Evolutionary conservation across 2,888 invertebrate species (phyloP).

Genomic region (Fabriciana adippe): DNA sequence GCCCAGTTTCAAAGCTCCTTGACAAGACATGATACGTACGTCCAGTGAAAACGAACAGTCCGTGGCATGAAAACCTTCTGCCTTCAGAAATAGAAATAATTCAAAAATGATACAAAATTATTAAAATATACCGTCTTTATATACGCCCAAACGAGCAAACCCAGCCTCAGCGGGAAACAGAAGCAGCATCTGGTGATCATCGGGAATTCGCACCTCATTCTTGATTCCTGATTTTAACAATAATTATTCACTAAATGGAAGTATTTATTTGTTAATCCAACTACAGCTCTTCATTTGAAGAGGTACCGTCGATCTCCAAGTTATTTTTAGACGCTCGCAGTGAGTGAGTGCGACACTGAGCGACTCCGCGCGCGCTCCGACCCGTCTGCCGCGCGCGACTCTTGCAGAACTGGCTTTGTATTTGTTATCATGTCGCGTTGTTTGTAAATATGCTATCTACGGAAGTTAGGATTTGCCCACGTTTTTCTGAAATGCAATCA

Average conservation of each 20-base stretch:
- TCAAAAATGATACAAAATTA: not conserved
- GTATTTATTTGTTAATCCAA: not conserved
- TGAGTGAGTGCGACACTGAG: too few relatives aligned
- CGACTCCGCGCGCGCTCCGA: too few relatives aligned
- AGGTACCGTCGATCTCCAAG: too few relatives aligned
- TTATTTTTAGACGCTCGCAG: too few relatives aligned
- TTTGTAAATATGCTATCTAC: conserved; percentile 9
- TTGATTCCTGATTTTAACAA: not conserved
- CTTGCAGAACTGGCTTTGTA: not conserved
- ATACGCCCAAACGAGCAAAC: conserved; percentile 44
- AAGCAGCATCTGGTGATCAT: conserved; percentile 39
- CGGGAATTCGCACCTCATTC: conserved; percentile 42
- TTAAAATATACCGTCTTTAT: conserved; percentile 44
- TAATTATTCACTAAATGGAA: not conserved
- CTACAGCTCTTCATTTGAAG: too few relatives aligned
- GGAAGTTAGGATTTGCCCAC: not conserved
- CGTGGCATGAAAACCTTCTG: too few relatives aligned
- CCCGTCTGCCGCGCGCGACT: not conserved
- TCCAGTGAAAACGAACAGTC: too few relatives aligned
- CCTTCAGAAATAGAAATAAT: too few relatives aligned
- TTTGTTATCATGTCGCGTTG: conserved; percentile 3
- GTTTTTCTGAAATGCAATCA: not conserved
- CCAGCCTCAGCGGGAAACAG: conserved; percentile 41
- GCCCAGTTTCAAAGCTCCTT: too few relatives aligned
- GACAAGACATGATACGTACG: too few relatives aligned